A percentile compares a stretch with the other conserved stretches of the same genome.
Conservation (phyloP, 2,113 vertebrate species). For the Leptobrachium ailaonicum region DNA sequence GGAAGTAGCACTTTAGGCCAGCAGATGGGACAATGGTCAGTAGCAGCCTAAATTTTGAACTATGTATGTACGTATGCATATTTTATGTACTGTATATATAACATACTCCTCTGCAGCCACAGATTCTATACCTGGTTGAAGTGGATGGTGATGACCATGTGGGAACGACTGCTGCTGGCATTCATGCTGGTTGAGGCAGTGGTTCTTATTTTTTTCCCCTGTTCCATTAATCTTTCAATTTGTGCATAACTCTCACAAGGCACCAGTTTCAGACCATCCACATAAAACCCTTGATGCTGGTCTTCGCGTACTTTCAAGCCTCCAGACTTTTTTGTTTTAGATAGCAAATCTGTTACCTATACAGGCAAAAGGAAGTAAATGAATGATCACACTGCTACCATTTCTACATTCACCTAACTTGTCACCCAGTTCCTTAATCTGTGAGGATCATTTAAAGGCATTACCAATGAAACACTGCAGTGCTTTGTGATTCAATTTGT, state of each 20-base stretch:
- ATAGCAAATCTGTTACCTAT: constrained; percentile 82
- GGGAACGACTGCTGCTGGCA: constrained; percentile 84
- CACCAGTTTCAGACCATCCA: constrained; percentile 78
- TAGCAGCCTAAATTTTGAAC: no score
- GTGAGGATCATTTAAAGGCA: no score
- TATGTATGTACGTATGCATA: no score
- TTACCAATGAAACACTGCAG: no score
- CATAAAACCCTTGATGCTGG: constrained; percentile 82
- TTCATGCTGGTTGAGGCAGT: constrained; percentile 83
- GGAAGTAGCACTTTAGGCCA: no score
- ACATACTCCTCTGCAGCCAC: background rate
- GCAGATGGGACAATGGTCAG: no score
- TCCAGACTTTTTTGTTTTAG: constrained; percentile 66
- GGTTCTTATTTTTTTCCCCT: constrained; percentile 80
- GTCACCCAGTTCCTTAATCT: no score
- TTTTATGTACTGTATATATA: no score
- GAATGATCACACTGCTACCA: no score
- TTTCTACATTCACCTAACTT: no score
- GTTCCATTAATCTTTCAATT: constrained; percentile 83
- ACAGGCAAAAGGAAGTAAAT: background rate
- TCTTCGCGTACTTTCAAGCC: constrained; percentile 82
- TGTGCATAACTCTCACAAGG: constrained; percentile 77
- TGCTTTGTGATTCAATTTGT: no score
- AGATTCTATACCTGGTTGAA: constrained; percentile 74
- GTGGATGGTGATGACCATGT: constrained; percentile 85